phyloP scores from a whole-genome alignment of 2,113 vertebrate genomes.

The Apaloderma vittatum region DNA sequence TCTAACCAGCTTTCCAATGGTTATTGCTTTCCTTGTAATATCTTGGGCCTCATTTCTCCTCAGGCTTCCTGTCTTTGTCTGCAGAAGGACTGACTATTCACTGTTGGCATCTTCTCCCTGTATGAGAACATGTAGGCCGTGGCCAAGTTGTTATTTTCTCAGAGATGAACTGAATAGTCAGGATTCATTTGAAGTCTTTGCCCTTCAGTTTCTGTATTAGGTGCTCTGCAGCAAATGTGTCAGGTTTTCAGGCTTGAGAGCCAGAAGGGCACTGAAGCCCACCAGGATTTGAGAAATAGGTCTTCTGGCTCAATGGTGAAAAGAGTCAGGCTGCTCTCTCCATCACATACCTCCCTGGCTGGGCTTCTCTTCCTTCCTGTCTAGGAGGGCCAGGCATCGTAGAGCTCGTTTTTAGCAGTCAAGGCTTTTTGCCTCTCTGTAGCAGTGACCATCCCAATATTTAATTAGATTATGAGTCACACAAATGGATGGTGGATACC shows the following conservation, averaged over 20 bases:
- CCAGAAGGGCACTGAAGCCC: background rate
- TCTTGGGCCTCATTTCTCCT: background rate
- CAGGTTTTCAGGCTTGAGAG: background rate
- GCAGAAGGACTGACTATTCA: background rate
- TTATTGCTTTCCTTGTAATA: background rate
- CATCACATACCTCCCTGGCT: background rate
- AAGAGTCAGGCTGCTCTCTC: background rate
- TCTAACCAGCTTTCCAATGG: background rate
- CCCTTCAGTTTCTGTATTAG: background rate
- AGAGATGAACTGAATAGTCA: background rate
- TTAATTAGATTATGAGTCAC: conserved; percentile 2
- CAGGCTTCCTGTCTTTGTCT: conserved; percentile 38
- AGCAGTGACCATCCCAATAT: background rate
- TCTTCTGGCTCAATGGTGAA: background rate
- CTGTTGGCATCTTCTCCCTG: background rate
- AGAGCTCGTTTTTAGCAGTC: background rate
- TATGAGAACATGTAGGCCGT: background rate
- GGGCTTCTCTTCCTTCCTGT: background rate
- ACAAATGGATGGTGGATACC: background rate
- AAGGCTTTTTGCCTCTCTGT: background rate
- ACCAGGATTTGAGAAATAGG: background rate
- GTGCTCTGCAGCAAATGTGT: background rate
- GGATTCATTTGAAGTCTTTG: background rate
- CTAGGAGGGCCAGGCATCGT: background rate
- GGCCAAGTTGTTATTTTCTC: conserved; percentile 13